A percentile compares a stretch with the other conserved stretches of the same genome.
Evolutionary conservation across 2,888 invertebrate genomes (phyloP).

Genomic region (Eremobia ochroleuca): DNA sequence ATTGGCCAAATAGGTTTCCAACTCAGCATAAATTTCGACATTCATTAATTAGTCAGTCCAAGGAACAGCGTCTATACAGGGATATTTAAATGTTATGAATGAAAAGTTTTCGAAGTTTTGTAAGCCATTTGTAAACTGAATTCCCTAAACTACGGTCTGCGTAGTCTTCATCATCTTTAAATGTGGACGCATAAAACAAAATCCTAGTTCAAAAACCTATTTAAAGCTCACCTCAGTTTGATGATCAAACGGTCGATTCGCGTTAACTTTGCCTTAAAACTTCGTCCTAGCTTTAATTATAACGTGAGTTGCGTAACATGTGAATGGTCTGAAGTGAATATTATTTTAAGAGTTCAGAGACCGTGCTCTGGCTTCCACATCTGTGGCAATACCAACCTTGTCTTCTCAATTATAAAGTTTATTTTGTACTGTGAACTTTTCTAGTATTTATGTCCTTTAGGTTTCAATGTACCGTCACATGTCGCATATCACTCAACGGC

Average conservation of each 20-base stretch:
- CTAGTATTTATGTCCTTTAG: conserved; percentile 77
- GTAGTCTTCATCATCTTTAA: conserved; percentile 10
- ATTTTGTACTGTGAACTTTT: conserved; percentile 73
- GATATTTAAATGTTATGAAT: too few species aligned
- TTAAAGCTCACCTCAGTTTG: conserved; percentile 46
- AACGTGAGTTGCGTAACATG: conserved; percentile 88
- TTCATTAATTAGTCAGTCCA: background rate
- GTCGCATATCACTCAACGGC: conserved; percentile 90
- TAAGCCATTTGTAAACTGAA: background rate
- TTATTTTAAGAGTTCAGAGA: conserved; percentile 90
- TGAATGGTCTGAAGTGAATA: conserved; percentile 88
- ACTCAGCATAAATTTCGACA: background rate
- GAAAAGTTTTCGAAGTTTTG: background rate
- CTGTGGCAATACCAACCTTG: conserved; percentile 78
- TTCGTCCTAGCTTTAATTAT: conserved; percentile 87
- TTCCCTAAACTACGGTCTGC: background rate
- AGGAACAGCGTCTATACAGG: background rate
- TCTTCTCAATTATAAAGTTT: conserved; percentile 76
- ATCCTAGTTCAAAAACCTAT: conserved; percentile 27
- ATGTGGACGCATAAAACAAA: conserved; percentile 34
- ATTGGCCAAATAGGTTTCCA: background rate
- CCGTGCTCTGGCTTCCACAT: conserved; percentile 73
- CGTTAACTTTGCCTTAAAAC: conserved; percentile 81
- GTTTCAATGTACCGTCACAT: conserved; percentile 80
- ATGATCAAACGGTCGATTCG: conserved; percentile 71